Conservation (phyloP, 1,140 invertebrate genomes). For the Philotrypesis tridentata region DNA sequence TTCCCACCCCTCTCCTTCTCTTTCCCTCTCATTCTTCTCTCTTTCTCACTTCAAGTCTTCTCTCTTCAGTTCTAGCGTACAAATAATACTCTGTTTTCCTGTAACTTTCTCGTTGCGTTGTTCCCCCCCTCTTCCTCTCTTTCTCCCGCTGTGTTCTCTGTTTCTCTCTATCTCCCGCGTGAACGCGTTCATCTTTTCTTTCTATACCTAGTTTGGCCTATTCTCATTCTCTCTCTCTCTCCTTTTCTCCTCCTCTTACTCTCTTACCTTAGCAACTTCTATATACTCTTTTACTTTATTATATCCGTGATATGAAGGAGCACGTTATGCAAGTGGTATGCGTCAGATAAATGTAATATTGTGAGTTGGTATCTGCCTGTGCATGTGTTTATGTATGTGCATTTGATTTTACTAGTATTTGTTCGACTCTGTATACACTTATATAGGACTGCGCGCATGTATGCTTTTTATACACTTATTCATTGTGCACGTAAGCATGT, state of each 20-base stretch:
- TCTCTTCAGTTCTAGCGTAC: not conserved
- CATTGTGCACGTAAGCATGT: not conserved
- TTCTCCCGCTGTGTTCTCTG: not conserved
- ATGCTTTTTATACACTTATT: too few relatives aligned
- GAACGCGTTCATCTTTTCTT: not conserved
- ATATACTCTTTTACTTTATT: constrained; percentile 23
- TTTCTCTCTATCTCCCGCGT: not conserved
- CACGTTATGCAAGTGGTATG: not conserved
- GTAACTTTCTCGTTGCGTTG: not conserved
- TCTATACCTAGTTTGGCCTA: not conserved
- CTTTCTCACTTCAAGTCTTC: not conserved
- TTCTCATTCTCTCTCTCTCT: constrained; percentile 27
- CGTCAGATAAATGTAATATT: constrained; percentile 21
- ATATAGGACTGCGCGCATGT: not conserved
- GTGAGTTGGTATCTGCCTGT: not conserved
- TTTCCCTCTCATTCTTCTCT: not conserved
- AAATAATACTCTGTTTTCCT: not conserved
- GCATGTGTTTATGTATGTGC: not conserved
- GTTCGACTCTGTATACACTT: not conserved
- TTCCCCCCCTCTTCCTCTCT: not conserved
- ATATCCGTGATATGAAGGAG: not conserved
- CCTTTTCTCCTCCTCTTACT: constrained; percentile 7
- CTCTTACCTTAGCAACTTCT: not conserved
- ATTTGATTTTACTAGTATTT: not conserved
- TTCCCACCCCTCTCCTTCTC: not conserved